Evolutionary conservation across 1,140 invertebrate species (phyloP).

Genomic region (Cotesia vestalis): DNA sequence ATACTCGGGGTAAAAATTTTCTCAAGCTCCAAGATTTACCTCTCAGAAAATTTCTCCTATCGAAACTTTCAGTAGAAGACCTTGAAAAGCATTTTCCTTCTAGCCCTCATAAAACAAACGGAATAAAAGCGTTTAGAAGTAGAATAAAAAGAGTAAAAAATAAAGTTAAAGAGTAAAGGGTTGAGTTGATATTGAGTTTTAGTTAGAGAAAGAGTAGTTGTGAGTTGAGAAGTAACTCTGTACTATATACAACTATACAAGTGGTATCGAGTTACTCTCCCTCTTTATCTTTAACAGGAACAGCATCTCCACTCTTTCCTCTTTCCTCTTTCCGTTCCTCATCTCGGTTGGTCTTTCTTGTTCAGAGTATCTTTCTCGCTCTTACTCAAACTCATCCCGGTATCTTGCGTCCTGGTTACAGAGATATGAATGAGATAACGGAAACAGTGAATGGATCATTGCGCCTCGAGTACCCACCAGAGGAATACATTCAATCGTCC

Average conservation of each 20-base stretch:
- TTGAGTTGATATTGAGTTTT: background rate
- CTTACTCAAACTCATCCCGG: conserved; percentile 22
- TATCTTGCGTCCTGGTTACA: conserved; percentile 36
- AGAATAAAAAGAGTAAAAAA: background rate
- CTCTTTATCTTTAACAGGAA: background rate
- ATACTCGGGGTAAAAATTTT: too few relatives aligned
- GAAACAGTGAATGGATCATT: conserved; percentile 46
- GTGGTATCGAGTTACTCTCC: conserved; percentile 33
- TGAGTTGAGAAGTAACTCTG: conserved; percentile 4
- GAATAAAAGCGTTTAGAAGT: conserved; percentile 6
- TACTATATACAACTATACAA: background rate
- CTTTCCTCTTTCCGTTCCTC: background rate
- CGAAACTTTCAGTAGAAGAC: too few relatives aligned
- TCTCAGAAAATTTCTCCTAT: too few relatives aligned
- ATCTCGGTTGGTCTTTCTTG: background rate
- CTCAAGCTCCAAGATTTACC: too few relatives aligned
- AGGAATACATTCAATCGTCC: conserved; percentile 41
- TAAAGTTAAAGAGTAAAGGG: background rate
- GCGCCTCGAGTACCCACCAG: conserved; percentile 35
- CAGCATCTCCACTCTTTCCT: background rate
- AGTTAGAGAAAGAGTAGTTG: conserved; percentile 6
- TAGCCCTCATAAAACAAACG: too few relatives aligned
- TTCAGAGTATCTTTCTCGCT: conserved; percentile 21
- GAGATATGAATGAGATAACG: conserved; percentile 47
- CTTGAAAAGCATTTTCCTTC: too few relatives aligned